Base-by-base conservation (phyloP, 2,888 invertebrate species). In the Magallana nippona region DNA sequence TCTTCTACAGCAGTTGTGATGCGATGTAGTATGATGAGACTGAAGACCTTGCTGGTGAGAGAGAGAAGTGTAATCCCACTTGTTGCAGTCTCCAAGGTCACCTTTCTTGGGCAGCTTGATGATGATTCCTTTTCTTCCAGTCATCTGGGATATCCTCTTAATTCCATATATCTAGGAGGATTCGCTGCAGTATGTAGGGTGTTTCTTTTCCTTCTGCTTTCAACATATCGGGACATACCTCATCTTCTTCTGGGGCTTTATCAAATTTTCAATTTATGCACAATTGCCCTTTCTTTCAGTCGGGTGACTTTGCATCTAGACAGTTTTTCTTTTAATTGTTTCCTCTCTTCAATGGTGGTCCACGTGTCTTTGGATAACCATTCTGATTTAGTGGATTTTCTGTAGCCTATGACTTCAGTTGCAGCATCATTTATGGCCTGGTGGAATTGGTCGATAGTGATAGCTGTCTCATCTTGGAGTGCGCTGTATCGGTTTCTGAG, bases 31-130 rank as follows among this genome's bases (percentile, higher is more conserved):
- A 83, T 82, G 32, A 85, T 85, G 56, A 44, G 78, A n/a, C 77
- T 71, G 79, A 63, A 71, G 56, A 85, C 57, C 27, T 82, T 82
- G 19, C 84, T 82, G 63, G 82, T 82, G 32, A 32, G 79, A 78
- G 83, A 57, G n/a, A 85, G 27, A 71, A 83, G 2, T 55, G 83
- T 85, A 60, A 85, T 77, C 3, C 79, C 79, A 56, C 82, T 81
- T 87, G 63, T 84, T 87, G 15, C 78, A 84, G 55, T 83, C 79
- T 58, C 62, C 55, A 17, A 85, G 22, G 79, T 82, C 81, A 11
- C 81, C 81, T 78, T 85, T 81, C 19, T n/a, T n/a, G n/a, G n/a
- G n/a, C n/a, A 17, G 13, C 13, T 58, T 58, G 58, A 58, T 58
- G 15, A 58, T 58, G 17, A 13, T 19, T 56, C 58, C 58, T 58